Evolutionary conservation across 2,888 invertebrate species (phyloP), one percentile per base, ranked within the genome.

Genomic region (Cataglyphis albicans): DNA sequence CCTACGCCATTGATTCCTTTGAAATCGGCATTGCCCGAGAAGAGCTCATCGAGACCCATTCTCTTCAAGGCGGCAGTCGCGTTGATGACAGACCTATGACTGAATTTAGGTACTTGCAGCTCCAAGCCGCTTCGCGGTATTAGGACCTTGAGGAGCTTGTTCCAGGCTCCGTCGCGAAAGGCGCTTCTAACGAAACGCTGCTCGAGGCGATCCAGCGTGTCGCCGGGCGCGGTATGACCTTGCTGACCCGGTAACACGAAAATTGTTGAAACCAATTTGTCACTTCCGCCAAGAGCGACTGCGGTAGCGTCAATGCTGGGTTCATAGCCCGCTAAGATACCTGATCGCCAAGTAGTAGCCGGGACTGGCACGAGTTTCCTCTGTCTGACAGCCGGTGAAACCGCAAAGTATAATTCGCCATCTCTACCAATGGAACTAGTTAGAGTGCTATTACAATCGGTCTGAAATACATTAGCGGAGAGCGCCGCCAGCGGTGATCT

Each of bases 171-270:
- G 73, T 97, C 96, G 15, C 96, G 96, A 73, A 97, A 96, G 2
- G 96, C 96, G 25, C 89, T 91, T 84, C 96, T 96, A 9, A 97
- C 95, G 0, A 98, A 94, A 73, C 97, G 96, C 83, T 96, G 96
- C 92, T 98, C 98, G 0, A 98, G 95, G 18, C 96, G 96, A 78
- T 97, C 96, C 82, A 98, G 95, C 82, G 97, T 98, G 91, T 98
- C 98, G 0, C 97, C 97, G 0, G 97, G 97, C 1, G 97, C 97
- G 0, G 97, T 95, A 76, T 97, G 96, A 38, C 98, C 98, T 94
- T 98, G 98, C 92, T 98, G 98, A 0, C 98, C 98, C 0, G 98
- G 98, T 95, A 98, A 97, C 0, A 98, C 96, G 88, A 98, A 97
- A 61, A 98, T 96, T 0, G 97, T 97, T 91, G 98, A 98, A 0